Evolutionary conservation across 1,140 invertebrate genomes (phyloP).

Genomic region (Pachypeltis micranthus): DNA sequence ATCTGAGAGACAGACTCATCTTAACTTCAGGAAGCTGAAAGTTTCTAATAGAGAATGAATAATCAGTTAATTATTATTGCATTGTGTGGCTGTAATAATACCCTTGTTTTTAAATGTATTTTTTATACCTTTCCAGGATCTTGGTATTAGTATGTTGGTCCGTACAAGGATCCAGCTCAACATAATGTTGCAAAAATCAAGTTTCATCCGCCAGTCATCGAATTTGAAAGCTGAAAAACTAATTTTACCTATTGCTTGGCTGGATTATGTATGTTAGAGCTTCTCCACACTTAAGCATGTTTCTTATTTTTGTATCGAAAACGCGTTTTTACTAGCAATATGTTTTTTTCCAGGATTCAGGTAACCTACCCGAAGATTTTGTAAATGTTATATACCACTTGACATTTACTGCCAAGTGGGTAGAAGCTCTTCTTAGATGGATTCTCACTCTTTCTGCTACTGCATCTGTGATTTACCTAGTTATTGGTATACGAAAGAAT

Average conservation of each 20-base stretch:
- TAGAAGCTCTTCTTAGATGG: constrained; percentile 14
- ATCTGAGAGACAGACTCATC: background rate
- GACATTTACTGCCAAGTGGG: constrained; percentile 10
- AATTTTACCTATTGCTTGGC: constrained; percentile 17
- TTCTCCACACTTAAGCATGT: background rate
- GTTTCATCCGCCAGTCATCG: background rate
- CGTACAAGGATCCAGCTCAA: constrained; percentile 18
- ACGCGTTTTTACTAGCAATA: background rate
- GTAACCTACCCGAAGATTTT: constrained; percentile 8
- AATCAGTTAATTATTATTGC: background rate
- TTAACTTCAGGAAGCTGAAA: background rate
- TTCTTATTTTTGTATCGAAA: background rate
- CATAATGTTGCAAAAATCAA: constrained; percentile 9
- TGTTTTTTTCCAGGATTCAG: constrained; percentile 17
- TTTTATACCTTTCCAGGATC: background rate
- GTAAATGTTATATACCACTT: constrained; percentile 14
- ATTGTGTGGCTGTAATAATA: background rate
- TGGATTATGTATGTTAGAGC: constrained; percentile 16
- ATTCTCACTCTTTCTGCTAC: background rate
- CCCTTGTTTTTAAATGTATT: background rate
- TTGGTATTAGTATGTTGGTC: constrained; percentile 12
- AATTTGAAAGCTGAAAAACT: background rate
- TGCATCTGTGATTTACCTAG: background rate
- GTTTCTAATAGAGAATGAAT: background rate
- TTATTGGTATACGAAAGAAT: background rate